These are phyloP conservation scores for Stigmatopora nigra DNA, from an alignment of 2,113 vertebrate genomes.

Conservation along the genomic window DNA sequence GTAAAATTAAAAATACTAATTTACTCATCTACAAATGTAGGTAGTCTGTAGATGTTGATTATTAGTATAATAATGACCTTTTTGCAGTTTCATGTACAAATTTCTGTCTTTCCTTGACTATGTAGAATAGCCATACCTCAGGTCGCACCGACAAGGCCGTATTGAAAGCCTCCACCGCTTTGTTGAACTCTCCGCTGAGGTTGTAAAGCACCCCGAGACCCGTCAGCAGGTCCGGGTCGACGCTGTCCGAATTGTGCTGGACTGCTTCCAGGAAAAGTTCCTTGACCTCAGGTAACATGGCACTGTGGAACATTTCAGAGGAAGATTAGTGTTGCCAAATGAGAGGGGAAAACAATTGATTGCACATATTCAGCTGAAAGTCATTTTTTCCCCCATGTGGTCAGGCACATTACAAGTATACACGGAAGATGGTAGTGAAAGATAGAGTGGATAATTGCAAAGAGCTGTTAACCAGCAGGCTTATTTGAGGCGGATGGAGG, in stretches of 20 bases:
- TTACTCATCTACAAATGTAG: too few relatives aligned
- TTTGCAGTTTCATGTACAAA: not conserved
- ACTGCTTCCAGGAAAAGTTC: slow-evolving; percentile 90
- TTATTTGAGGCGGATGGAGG: slow-evolving; percentile 9
- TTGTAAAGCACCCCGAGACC: slow-evolving; percentile 95
- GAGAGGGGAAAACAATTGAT: not conserved
- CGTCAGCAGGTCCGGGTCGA: slow-evolving; percentile 94
- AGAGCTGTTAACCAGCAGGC: not conserved
- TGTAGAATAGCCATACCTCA: slow-evolving; percentile 71
- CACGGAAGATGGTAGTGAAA: not conserved
- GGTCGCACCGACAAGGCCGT: slow-evolving; percentile 91
- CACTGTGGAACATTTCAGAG: slow-evolving; percentile 60
- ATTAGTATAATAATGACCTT: not conserved
- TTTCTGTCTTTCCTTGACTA: slow-evolving; percentile 2
- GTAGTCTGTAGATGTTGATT: too few relatives aligned
- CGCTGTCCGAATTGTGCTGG: slow-evolving; percentile 82
- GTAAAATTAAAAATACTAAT: not conserved
- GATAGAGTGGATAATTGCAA: not conserved
- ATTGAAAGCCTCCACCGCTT: slow-evolving; percentile 95
- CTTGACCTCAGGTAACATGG: slow-evolving; percentile 83
- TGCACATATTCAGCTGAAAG: not conserved
- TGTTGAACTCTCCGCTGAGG: slow-evolving; percentile 91
- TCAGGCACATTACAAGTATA: not conserved
- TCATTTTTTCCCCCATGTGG: not conserved
- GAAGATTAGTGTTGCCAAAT: slow-evolving; percentile 37